These are phyloP conservation scores for Caenorhabditis briggsae DNA, from an alignment of 1,140 invertebrate species.

Conservation along the genomic window DNA sequence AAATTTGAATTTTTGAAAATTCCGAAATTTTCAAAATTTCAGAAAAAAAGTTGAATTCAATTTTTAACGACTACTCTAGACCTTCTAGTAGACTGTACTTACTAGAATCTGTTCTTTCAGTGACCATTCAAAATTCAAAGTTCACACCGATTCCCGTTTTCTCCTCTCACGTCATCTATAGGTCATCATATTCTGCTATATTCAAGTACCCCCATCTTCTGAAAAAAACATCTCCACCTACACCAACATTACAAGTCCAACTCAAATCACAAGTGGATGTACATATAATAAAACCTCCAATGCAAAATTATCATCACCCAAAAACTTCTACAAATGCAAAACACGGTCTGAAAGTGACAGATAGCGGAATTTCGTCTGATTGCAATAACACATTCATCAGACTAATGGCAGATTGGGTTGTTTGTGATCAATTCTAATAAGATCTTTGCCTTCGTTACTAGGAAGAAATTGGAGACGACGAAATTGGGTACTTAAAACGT, in stretches of 20 bases:
- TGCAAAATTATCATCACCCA: neutral
- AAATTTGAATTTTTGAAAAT: too few species aligned
- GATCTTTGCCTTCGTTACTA: slow-evolving; percentile 35
- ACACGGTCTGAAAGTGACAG: neutral
- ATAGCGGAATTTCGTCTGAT: neutral
- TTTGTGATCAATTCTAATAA: slow-evolving; percentile 36
- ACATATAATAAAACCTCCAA: neutral
- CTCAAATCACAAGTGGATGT: slow-evolving; percentile 2
- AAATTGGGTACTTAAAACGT: slow-evolving; percentile 3
- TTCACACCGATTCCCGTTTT: neutral
- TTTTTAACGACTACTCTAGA: too few species aligned
- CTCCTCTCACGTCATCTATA: slow-evolving; percentile 9
- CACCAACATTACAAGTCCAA: neutral
- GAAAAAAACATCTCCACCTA: neutral
- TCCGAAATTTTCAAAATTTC: too few species aligned
- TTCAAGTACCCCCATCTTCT: neutral
- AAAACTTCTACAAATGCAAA: neutral
- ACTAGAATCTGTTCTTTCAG: neutral
- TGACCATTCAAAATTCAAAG: neutral
- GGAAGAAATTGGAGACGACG: neutral
- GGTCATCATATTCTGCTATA: neutral
- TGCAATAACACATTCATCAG: slow-evolving; percentile 28
- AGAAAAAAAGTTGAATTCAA: too few species aligned
- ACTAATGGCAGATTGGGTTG: neutral
- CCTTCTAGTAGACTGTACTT: neutral